Percentiles rank a stretch among this genome's conserved stretches.
These are phyloP conservation scores for Drosophila ohnishii DNA, from an alignment of 1,140 invertebrate genomes.

Conservation along the genomic window DNA sequence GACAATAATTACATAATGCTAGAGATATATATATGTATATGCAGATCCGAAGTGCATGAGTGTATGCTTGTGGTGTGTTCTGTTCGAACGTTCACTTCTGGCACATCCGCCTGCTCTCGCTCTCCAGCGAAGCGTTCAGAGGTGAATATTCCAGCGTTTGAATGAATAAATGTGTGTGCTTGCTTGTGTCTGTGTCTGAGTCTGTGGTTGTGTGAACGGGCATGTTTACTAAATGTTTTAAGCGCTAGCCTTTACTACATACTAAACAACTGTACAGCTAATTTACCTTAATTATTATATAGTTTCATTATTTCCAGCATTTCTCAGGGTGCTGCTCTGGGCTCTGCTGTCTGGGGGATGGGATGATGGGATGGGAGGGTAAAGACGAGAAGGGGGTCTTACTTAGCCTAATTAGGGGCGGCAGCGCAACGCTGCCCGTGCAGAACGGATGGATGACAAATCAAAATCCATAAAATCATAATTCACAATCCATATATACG, in stretches of 20 bases:
- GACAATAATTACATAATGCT: conserved; percentile 77
- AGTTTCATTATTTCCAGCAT: conserved; percentile 62
- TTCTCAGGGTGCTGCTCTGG: conserved; percentile 33
- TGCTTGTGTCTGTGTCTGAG: conserved; percentile 25
- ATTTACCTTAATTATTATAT: conserved; percentile 76
- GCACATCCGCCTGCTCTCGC: conserved; percentile 25
- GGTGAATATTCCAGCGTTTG: conserved; percentile 26
- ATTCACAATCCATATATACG: conserved; percentile 34
- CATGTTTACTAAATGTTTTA: conserved; percentile 69
- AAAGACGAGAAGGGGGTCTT: conserved; percentile 5
- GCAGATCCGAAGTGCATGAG: conserved; percentile 44
- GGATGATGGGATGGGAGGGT: background rate
- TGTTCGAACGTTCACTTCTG: conserved; percentile 30
- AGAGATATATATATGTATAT: conserved; percentile 66
- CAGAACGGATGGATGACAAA: conserved; percentile 55
- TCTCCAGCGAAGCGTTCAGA: conserved; percentile 61
- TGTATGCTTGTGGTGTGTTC: conserved; percentile 26
- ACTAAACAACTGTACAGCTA: conserved; percentile 77
- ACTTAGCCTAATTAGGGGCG: conserved; percentile 64
- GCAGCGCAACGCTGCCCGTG: conserved; percentile 31
- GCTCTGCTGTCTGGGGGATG: conserved; percentile 19
- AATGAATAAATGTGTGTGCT: conserved; percentile 17
- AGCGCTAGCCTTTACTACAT: conserved; percentile 71
- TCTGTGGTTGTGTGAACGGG: conserved; percentile 16
- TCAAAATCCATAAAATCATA: conserved; percentile 38